A percentile compares a stretch with the other conserved stretches of the same genome.
phyloP scores from a whole-genome alignment of 2,113 vertebrate species.

The Pteropus alecto region DNA sequence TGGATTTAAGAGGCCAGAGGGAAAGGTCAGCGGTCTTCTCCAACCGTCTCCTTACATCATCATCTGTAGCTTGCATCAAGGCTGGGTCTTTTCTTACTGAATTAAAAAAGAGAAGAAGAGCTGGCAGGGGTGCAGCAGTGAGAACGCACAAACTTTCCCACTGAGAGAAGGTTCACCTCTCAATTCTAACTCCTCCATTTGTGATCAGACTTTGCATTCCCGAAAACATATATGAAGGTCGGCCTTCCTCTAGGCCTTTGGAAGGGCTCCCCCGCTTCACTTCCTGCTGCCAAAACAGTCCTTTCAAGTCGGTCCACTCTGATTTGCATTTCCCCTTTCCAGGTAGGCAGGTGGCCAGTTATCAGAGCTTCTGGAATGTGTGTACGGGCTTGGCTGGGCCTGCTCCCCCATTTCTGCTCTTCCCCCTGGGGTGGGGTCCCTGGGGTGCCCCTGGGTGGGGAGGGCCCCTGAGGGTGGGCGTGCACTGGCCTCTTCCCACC shows the following conservation, averaged over 20 bases:
- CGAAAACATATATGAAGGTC: not conserved
- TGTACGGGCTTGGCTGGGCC: not conserved
- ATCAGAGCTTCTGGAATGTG: not conserved
- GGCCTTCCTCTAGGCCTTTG: not conserved
- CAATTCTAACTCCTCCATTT: not conserved
- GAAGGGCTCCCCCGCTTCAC: not conserved
- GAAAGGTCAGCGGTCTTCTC: not conserved
- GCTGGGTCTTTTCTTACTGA: not conserved
- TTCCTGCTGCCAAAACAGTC: not conserved
- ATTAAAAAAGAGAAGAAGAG: not conserved
- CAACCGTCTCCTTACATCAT: not conserved
- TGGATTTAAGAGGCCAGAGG: not conserved
- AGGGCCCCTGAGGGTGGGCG: fast-evolving
- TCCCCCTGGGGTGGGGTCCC: not conserved
- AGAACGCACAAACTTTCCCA: fast-evolving
- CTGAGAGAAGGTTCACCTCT: not conserved
- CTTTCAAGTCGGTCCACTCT: not conserved
- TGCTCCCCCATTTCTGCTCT: not conserved
- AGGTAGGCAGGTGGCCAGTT: not conserved
- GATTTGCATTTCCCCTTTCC: not conserved
- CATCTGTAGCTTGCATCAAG: fast-evolving
- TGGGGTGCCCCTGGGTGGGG: not conserved
- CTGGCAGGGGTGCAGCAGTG: not conserved
- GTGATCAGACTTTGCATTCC: not conserved
- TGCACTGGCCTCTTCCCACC: not conserved